Evolutionary conservation across 1,140 invertebrate species (phyloP).

Genomic region (Augochlora pura): DNA sequence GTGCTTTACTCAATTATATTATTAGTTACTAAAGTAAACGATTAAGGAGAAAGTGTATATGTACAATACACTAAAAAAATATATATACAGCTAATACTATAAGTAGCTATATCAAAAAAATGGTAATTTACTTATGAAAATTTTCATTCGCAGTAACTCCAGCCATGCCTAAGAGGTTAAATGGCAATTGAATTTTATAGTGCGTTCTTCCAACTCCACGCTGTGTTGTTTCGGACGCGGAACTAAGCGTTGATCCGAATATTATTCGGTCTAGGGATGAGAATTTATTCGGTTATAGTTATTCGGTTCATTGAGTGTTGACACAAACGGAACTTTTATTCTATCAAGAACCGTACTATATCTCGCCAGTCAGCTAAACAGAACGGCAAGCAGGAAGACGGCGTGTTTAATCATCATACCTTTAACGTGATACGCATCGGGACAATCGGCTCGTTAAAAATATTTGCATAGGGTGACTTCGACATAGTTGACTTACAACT

Average conservation of each 20-base stretch:
- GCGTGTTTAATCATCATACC: not conserved
- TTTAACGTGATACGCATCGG: slow-evolving; percentile 32
- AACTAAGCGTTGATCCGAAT: not conserved
- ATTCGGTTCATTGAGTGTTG: not conserved
- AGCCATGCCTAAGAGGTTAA: too few species aligned
- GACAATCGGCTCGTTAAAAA: slow-evolving; percentile 39
- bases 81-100: too few species aligned
- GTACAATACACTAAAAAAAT: too few species aligned
- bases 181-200: not conserved
- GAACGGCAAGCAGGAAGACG: slow-evolving; percentile 24
- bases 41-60: too few species aligned
- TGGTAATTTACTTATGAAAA: too few species aligned
- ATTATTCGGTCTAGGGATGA: not conserved
- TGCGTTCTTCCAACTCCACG: not conserved
- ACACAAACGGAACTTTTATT: slow-evolving; percentile 10
- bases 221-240: not conserved
- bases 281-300: too few species aligned
- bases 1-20: too few species aligned
- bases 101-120: too few species aligned
- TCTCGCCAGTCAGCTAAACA: not conserved
- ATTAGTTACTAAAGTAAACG: too few species aligned
- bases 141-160: too few species aligned
- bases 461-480: slow-evolving; percentile 31
- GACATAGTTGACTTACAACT: slow-evolving; percentile 22
- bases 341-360: not conserved